Evolutionary conservation across 2,888 invertebrate genomes (phyloP).

Genomic region (Sinohyriopsis cumingii): DNA sequence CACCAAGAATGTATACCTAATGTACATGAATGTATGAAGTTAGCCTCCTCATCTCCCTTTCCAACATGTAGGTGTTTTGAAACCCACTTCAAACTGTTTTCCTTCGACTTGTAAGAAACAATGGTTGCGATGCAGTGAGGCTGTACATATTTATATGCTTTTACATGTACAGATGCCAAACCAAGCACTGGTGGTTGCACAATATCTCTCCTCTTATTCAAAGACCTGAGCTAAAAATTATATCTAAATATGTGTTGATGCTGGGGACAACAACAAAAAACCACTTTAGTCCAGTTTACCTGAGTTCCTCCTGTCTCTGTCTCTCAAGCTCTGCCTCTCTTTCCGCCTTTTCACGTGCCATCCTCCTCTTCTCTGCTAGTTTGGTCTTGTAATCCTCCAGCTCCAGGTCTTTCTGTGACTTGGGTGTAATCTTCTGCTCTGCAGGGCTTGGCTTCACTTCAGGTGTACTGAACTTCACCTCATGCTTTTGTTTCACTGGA

Average conservation of each 20-base stretch:
- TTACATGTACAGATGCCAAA: not conserved
- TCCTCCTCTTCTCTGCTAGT: constrained; percentile 88
- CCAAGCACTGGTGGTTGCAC: not conserved
- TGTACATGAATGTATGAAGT: too few relatives aligned
- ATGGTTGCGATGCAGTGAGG: too few relatives aligned
- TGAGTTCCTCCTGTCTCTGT: constrained; percentile 73
- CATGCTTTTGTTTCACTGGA: constrained; percentile 14
- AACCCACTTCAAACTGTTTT: too few relatives aligned
- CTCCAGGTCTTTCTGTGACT: constrained; percentile 49
- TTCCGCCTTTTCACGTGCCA: constrained; percentile 93
- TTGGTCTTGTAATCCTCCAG: constrained; percentile 92
- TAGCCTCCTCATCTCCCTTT: too few relatives aligned
- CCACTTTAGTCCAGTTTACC: constrained; percentile 63
- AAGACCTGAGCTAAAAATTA: not conserved
- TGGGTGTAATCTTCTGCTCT: constrained; percentile 22
- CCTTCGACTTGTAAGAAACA: too few relatives aligned
- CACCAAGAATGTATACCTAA: too few relatives aligned
- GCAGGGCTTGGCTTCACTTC: constrained; percentile 18
- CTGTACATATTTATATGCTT: not conserved
- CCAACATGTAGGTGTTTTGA: too few relatives aligned
- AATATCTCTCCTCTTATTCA: not conserved
- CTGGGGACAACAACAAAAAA: constrained; percentile 70
- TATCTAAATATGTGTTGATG: constrained; percentile 72
- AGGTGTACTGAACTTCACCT: constrained; percentile 23
- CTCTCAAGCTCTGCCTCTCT: constrained; percentile 89